Base-by-base conservation (phyloP, 2,113 vertebrate genomes). In the Elachura formosa region DNA sequence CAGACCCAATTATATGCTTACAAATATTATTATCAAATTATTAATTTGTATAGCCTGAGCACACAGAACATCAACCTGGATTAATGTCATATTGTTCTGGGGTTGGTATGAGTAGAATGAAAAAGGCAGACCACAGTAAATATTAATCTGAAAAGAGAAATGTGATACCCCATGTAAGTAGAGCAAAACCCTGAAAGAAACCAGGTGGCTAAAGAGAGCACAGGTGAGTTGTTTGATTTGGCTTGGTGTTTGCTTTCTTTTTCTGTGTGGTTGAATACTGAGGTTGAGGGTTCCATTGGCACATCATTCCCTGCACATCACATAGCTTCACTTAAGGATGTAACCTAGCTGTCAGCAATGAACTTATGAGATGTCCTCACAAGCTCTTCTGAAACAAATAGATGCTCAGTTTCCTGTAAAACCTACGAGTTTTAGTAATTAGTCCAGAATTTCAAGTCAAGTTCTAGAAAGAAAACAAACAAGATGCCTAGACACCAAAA, bases 21-120 rank as follows among this genome's bases (percentile, higher is more conserved):
- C 83, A 72, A 75, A 90, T 91, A 82, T 87, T 78, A 89, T 82
- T 81, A 91, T 76, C 31, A 82, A 90, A 92, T 75, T 87, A 95
- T 94, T 85, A 83, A 94, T 92, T 90, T 90, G 75, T 67, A 94
- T 92, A 73, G 67, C 72, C 72, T 40, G 20, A 66, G 36, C 69
- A 62, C 72, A 51, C 48, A 43, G 73, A 76, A 4, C 52, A 75
- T 87, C 64, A 61, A 5, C 52, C 33, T 91, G 46, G 34, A 87
- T 90, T 81, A 88, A 74, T 62, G 14, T 51, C 3, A 40, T 63
- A 6, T 3, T 84, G 25, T 84, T 84, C 23, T 1, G 8, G 40
- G 29, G 40, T 38, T 64, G 52, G 45, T 23, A 54, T 1, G 22
- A 75, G 52, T 18, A 41, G 62, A 72, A 82, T 29, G 16, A 45